Evolutionary conservation across 2,888 invertebrate species (phyloP).

Genomic region (Troglohyphantes excavatus): DNA sequence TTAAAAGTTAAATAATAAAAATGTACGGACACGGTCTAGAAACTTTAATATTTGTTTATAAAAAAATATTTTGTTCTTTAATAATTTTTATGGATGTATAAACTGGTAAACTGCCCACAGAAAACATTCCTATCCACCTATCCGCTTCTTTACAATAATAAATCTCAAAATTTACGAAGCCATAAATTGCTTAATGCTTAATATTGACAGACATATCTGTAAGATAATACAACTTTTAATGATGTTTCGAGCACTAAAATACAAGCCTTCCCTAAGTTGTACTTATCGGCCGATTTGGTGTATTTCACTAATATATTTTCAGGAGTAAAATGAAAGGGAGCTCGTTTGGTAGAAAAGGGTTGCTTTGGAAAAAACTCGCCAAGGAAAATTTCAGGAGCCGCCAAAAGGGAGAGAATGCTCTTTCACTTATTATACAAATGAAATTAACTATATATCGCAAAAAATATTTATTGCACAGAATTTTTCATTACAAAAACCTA

Average conservation of each 20-base stretch:
- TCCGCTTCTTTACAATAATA: constrained; percentile 57
- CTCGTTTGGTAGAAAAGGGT: constrained; percentile 50
- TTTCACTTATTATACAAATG: no score
- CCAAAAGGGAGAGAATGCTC: no score
- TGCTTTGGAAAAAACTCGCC: constrained; percentile 34
- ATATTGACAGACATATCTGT: constrained; percentile 67
- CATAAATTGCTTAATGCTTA: constrained; percentile 74
- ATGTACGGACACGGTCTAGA: no score
- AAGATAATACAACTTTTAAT: constrained; percentile 74
- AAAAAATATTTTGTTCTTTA: constrained; percentile 15
- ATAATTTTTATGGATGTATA: constrained; percentile 19
- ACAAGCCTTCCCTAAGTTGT: constrained; percentile 53
- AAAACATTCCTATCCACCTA: not conserved
- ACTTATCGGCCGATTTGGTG: constrained; percentile 74
- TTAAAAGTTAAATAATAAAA: not conserved
- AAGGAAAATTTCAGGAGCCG: not conserved
- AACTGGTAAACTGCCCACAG: constrained; percentile 15
- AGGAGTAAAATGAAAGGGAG: constrained; percentile 54
- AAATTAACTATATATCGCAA: no score
- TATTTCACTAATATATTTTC: constrained; percentile 69
- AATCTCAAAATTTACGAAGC: constrained; percentile 67
- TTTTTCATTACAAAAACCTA: no score
- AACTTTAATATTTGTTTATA: not conserved
- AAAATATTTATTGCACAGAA: no score
- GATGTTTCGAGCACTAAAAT: constrained; percentile 68